A percentile compares a stretch with the other conserved stretches of the same genome.
Evolutionary conservation across 2,888 invertebrate genomes (phyloP).

Genomic region (Nipponacmea schrenckii): DNA sequence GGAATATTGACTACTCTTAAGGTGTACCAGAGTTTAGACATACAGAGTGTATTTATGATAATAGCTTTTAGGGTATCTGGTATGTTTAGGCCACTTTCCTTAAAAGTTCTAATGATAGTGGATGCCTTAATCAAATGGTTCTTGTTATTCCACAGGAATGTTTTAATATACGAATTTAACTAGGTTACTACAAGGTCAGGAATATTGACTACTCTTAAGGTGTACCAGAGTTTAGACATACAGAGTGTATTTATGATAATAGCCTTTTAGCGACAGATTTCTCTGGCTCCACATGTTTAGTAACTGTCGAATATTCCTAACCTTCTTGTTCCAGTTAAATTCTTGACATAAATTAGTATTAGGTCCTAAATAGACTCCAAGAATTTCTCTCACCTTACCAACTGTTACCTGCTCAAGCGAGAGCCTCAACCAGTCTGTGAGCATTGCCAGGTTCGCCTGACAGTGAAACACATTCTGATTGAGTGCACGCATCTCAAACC

Average conservation of each 20-base stretch:
- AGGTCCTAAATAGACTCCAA: background rate
- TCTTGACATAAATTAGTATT: background rate
- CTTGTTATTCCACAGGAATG: background rate
- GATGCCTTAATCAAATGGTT: background rate
- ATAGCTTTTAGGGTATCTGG: background rate
- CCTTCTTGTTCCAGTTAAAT: background rate
- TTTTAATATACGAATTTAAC: background rate
- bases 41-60: background rate
- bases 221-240: background rate
- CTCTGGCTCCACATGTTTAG: background rate
- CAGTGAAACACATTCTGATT: no score
- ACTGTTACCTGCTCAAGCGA: no score
- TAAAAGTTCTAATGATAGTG: background rate
- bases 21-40: background rate
- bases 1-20: background rate
- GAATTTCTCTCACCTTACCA: no score
- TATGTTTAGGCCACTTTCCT: background rate
- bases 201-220: background rate
- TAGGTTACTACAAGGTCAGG: background rate
- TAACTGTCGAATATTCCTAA: background rate
- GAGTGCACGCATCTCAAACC: no score
- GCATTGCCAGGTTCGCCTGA: no score
- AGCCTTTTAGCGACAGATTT: background rate
- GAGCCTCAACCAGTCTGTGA: no score
- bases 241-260: background rate